These are phyloP conservation scores for Germaria angustata DNA, from an alignment of 2,888 invertebrate species.

Conservation along the genomic window DNA sequence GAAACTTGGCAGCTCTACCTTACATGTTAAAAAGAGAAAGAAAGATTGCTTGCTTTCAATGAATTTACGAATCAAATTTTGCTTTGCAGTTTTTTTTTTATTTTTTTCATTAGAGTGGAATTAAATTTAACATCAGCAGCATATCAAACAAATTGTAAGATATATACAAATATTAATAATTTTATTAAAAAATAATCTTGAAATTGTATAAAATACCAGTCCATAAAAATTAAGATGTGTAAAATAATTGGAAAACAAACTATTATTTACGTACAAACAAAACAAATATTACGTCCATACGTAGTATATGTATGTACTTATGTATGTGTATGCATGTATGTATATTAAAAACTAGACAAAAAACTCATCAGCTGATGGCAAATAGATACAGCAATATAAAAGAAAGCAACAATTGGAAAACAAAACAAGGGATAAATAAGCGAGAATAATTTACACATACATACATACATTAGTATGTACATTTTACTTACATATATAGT, in stretches of 20 bases:
- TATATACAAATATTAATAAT: no score
- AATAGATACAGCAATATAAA: background rate
- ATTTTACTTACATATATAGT: no score
- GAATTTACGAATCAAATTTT: conserved; percentile 46
- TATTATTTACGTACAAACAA: no score
- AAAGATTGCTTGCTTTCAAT: conserved; percentile 24
- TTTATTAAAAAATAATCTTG: background rate
- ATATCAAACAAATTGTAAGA: conserved; percentile 68
- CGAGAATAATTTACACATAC: background rate
- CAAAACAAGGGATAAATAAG: conserved; percentile 15
- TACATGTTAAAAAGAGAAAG: conserved; percentile 42
- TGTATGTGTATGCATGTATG: background rate
- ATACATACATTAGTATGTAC: no score
- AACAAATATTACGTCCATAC: no score
- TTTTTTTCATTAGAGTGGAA: conserved; percentile 45
- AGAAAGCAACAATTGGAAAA: conserved; percentile 54
- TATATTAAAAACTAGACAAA: conserved; percentile 43
- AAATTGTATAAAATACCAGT: background rate
- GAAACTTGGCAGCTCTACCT: conserved; percentile 35
- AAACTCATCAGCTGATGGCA: conserved; percentile 67
- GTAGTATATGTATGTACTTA: background rate
- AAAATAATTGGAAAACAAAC: background rate
- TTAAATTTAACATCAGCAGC: conserved; percentile 76
- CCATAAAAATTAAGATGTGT: no score
- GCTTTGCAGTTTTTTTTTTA: conserved; percentile 30